Evolutionary conservation across 2,113 vertebrate species (phyloP), one percentile per base, ranked within the genome.

Genomic region (Corydoras sp.): DNA sequence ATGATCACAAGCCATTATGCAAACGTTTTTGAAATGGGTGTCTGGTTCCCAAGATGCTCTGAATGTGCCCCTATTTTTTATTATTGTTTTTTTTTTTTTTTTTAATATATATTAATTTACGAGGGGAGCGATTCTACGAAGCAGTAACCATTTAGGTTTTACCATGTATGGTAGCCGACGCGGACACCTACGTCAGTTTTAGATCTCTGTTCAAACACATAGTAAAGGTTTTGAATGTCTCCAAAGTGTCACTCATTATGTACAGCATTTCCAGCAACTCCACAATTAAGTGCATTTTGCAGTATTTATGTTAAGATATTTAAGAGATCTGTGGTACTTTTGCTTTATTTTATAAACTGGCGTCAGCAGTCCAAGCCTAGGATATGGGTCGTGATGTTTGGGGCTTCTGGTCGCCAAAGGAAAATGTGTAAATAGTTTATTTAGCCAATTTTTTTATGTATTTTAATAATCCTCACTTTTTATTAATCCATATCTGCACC

Each of bases 231-330:
- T 88, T 88, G 81, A 86, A 85, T 89, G 81, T 86, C 87, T 88
- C 79, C 90, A 80, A 89, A 83, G 83, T 75, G 82, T 85, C 18
- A 24, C 18, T 86, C 76, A 79, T 62, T 74, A 62, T 88, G 85
- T 86, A 86, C 90, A 87, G 85, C 83, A 85, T 82, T 85, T 92
- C 85, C 18, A 24, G 18, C 18, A 24, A 24, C 18, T 24, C 18
- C 79, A 80, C 84, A 84, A 82, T 78, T 78, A 84, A 89, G 85
- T 88, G 86, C 87, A 86, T 89, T 83, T 68, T 86, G 18, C 90
- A 90, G 92, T 93, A 91, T 93, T 95, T 94, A 93, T 91, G 84
- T 87, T 78, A 85, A 85, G 83, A 84, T 90, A 89, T 90, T 90
- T 89, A 90, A 86, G 85, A 80, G 85, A 82, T 77, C 87, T 76